phyloP scores from a whole-genome alignment of 2,797 vertebrate species.

The Melanotaenia trifasciata region DNA sequence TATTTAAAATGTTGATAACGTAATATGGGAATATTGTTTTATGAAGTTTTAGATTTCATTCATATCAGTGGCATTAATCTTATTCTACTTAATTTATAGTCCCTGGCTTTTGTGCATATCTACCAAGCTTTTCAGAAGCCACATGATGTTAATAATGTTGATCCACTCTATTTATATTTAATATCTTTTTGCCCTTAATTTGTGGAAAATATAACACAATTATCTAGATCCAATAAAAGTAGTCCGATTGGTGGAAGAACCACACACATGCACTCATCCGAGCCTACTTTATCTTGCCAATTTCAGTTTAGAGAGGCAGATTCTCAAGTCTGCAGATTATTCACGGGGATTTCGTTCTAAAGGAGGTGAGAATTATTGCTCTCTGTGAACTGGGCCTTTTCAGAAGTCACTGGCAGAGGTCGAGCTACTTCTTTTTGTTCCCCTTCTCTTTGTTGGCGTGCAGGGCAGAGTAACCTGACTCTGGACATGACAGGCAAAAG shows the following conservation, averaged over 20 bases:
- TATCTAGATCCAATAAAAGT: constrained; percentile 5
- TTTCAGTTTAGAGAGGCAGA: constrained; percentile 38
- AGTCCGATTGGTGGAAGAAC: constrained; percentile 3
- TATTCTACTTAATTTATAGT: neutral
- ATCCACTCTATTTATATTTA: too few relatives aligned
- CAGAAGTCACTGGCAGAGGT: constrained; percentile 59
- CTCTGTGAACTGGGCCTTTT: constrained; percentile 54
- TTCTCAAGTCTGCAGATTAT: constrained; percentile 74
- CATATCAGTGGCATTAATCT: too few relatives aligned
- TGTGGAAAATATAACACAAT: neutral
- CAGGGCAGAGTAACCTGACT: constrained; percentile 58
- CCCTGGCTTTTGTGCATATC: neutral
- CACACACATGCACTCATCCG: constrained; percentile 24
- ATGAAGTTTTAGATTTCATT: too few relatives aligned
- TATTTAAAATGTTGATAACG: neutral
- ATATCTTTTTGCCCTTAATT: neutral
- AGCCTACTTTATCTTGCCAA: constrained; percentile 46
- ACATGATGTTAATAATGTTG: neutral
- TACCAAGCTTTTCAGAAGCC: neutral
- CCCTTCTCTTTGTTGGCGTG: constrained; percentile 52
- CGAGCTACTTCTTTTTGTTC: constrained; percentile 59
- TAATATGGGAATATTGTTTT: neutral
- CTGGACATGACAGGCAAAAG: constrained; percentile 35
- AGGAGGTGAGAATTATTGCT: constrained; percentile 68
- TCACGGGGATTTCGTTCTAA: constrained; percentile 75